Conservation (phyloP, 2,888 invertebrate species). For the Drosophila paucipuncta region DNA sequence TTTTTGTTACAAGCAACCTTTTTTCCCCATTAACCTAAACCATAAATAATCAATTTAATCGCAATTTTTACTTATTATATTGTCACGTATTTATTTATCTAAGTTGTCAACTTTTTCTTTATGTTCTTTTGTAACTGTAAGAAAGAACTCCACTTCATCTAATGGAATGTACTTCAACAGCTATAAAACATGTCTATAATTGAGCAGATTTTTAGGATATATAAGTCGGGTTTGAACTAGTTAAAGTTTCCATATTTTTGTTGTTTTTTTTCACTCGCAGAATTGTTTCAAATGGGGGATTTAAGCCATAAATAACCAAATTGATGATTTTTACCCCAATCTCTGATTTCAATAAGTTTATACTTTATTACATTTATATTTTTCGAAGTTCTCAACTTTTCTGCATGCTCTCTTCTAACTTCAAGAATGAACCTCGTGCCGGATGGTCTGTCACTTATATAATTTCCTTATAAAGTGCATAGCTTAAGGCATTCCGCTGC, state of each 20-base stretch:
- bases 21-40: neutral
- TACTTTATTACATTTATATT: neutral
- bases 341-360: neutral
- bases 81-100: neutral
- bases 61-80: neutral
- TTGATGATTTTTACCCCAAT: neutral
- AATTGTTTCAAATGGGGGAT: neutral
- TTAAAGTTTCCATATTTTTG: neutral
- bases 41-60: neutral
- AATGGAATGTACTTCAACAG: neutral
- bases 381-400: neutral
- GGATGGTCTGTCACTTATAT: constrained; percentile 30
- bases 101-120: neutral
- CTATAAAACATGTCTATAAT: neutral
- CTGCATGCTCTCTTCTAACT: constrained; percentile 7
- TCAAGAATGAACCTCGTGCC: constrained; percentile 27
- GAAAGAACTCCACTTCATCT: neutral
- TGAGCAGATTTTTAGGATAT: neutral
- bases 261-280: neutral
- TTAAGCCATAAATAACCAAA: neutral
- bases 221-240: neutral
- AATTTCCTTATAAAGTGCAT: constrained; percentile 39
- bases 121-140: constrained; percentile 4
- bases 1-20: neutral
- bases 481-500: constrained; percentile 42